Percentiles rank a stretch among this genome's conserved stretches.
phyloP scores from a whole-genome alignment of 2,888 invertebrate species.

The Drosophila prostipennis region DNA sequence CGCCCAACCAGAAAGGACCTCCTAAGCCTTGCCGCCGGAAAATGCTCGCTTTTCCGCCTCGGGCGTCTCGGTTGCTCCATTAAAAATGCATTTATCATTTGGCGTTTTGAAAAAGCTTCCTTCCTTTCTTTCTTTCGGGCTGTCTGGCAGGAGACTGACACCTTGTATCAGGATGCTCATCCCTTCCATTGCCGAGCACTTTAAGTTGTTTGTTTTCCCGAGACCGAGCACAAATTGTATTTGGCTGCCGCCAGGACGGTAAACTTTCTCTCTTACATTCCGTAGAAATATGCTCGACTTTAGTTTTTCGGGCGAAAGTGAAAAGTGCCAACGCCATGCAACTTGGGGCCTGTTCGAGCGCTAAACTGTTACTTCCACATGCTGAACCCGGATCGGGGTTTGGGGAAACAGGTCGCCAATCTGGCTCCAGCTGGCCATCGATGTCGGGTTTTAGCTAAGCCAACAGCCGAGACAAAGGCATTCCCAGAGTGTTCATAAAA shows the following conservation, averaged over 20 bases:
- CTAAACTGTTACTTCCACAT: conserved; percentile 78
- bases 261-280: conserved; percentile 46
- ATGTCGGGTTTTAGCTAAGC: conserved; percentile 61
- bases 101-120: conserved; percentile 77
- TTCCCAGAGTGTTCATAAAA: conserved; percentile 74
- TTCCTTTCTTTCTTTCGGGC: conserved; percentile 67
- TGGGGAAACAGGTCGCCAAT: conserved; percentile 36
- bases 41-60: conserved; percentile 61
- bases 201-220: conserved; percentile 47
- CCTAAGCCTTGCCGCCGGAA: conserved; percentile 52
- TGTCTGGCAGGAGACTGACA: conserved; percentile 30
- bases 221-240: conserved; percentile 63
- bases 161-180: conserved; percentile 29
- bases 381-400: conserved; percentile 39
- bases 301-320: conserved; percentile 61
- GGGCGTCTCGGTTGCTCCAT: conserved; percentile 57
- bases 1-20: conserved; percentile 27
- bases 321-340: conserved; percentile 53
- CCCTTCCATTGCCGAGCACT: conserved; percentile 40
- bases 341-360: conserved; percentile 75
- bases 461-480: conserved; percentile 69
- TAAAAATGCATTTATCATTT: conserved; percentile 77
- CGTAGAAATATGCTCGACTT: conserved; percentile 60
- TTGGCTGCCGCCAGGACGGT: conserved; percentile 52
- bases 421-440: conserved; percentile 68